Percentiles rank a stretch among this genome's conserved stretches.
These are phyloP conservation scores for Scaptomyza montana DNA, from an alignment of 1,140 invertebrate genomes.

Conservation along the genomic window DNA sequence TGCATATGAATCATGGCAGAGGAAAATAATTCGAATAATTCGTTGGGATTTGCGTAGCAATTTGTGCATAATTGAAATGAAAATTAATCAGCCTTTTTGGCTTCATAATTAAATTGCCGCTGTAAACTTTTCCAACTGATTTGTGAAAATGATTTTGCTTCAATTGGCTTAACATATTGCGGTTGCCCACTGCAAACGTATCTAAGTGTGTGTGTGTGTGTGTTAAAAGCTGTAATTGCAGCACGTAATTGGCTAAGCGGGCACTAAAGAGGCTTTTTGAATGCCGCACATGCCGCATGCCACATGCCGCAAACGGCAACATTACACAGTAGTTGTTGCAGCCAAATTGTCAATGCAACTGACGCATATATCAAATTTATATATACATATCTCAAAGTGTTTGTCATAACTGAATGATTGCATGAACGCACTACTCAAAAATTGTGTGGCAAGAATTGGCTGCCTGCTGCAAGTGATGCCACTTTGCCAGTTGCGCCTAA, in stretches of 20 bases:
- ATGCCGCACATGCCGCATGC: conserved; percentile 19
- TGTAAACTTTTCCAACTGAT: conserved; percentile 16
- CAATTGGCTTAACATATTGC: conserved; percentile 34
- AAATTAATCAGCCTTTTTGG: conserved; percentile 25
- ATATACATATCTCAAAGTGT: conserved; percentile 49
- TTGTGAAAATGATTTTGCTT: conserved; percentile 18
- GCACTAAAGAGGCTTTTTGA: conserved; percentile 10
- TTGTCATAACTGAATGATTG: conserved; percentile 79
- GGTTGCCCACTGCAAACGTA: conserved; percentile 18
- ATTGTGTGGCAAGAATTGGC: conserved; percentile 9
- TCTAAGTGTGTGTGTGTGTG: background rate
- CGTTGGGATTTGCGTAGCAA: conserved; percentile 9
- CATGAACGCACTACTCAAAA: conserved; percentile 29
- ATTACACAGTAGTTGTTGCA: conserved; percentile 26
- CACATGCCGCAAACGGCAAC: conserved; percentile 41
- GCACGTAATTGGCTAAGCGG: conserved; percentile 30
- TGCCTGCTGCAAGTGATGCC: conserved; percentile 31
- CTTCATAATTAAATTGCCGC: conserved; percentile 36
- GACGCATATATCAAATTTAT: conserved; percentile 59
- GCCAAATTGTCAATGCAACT: conserved; percentile 61
- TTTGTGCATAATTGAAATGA: conserved; percentile 32
- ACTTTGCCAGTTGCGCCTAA: conserved; percentile 69
- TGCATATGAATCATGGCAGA: background rate
- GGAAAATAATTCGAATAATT: conserved; percentile 10
- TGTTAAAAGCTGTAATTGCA: conserved; percentile 20